Conservation (phyloP, 92 coral and sea anemone species). For the Zoanthus solanderi region DNA sequence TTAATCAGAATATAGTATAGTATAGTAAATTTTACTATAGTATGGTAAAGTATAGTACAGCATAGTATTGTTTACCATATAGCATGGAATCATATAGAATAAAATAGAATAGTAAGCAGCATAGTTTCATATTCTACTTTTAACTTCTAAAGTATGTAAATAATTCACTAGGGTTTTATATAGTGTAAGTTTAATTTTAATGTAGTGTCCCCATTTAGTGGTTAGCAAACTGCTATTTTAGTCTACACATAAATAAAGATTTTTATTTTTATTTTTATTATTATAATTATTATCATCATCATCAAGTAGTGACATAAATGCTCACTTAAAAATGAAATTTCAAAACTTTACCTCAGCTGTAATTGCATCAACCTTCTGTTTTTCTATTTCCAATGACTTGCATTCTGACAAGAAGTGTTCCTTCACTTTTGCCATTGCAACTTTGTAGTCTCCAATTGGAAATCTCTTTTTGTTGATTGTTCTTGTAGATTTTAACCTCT, state of each 20-base stretch:
- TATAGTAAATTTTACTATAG: slow-evolving; percentile 4
- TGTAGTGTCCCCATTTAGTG: not conserved
- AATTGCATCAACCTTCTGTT: slow-evolving; percentile 39
- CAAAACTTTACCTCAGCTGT: slow-evolving; percentile 31
- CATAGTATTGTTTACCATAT: not conserved
- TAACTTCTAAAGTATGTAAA: not conserved
- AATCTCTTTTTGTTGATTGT: slow-evolving; percentile 41
- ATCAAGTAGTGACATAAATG: slow-evolving; percentile 5
- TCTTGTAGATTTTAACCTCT: slow-evolving; percentile 45
- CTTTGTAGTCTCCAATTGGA: slow-evolving; percentile 37
- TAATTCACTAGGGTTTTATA: slow-evolving; percentile 5
- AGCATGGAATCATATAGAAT: not conserved
- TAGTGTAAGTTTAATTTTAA: not conserved
- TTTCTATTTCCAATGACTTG: slow-evolving; percentile 46
- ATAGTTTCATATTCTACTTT: not conserved
- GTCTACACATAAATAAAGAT: slow-evolving; percentile 6
- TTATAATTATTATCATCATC: not conserved
- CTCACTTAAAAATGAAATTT: slow-evolving; percentile 11
- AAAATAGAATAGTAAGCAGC: not conserved
- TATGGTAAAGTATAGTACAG: not conserved
- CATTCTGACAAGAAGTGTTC: slow-evolving; percentile 26
- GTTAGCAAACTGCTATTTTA: slow-evolving; percentile 1
- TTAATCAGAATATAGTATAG: slow-evolving; percentile 2
- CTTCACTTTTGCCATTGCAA: slow-evolving; percentile 29
- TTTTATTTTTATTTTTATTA: not conserved